Conservation (phyloP, 2,888 invertebrate genomes). For the Labia minor region DNA sequence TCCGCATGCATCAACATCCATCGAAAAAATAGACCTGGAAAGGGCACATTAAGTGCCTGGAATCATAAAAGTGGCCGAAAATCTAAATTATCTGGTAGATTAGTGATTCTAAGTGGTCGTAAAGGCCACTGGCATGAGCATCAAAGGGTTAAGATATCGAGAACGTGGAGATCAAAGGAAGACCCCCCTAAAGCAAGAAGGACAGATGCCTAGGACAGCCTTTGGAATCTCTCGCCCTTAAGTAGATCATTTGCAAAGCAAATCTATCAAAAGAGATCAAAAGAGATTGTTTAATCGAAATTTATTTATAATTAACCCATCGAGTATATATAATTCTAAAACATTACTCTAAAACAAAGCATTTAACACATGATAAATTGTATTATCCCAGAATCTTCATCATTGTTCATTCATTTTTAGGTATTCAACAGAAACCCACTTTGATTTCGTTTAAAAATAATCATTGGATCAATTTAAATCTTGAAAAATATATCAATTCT, state of each 20-base stretch:
- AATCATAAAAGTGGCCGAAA: constrained; percentile 13
- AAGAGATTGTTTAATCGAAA: background rate
- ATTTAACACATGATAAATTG: background rate
- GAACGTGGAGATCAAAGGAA: background rate
- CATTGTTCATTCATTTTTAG: too few relatives aligned
- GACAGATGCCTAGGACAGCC: background rate
- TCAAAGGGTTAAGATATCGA: background rate
- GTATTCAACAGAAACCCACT: too few relatives aligned
- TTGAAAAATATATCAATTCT: too few relatives aligned
- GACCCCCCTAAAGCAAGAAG: background rate
- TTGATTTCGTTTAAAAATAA: too few relatives aligned
- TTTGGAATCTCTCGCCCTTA: background rate
- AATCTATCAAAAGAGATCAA: constrained; percentile 2
- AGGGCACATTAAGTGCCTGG: constrained; percentile 5
- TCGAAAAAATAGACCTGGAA: background rate
- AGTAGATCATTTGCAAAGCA: background rate
- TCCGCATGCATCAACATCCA: background rate
- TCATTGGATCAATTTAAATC: too few relatives aligned
- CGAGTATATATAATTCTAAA: too few relatives aligned
- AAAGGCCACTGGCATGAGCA: background rate
- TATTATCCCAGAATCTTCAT: too few relatives aligned
- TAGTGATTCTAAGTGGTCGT: constrained; percentile 13
- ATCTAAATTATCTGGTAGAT: constrained; percentile 13
- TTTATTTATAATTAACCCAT: background rate
- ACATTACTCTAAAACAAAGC: background rate